Conservation (phyloP, 2,113 vertebrate genomes). For the Heteronetta atricapilla region DNA sequence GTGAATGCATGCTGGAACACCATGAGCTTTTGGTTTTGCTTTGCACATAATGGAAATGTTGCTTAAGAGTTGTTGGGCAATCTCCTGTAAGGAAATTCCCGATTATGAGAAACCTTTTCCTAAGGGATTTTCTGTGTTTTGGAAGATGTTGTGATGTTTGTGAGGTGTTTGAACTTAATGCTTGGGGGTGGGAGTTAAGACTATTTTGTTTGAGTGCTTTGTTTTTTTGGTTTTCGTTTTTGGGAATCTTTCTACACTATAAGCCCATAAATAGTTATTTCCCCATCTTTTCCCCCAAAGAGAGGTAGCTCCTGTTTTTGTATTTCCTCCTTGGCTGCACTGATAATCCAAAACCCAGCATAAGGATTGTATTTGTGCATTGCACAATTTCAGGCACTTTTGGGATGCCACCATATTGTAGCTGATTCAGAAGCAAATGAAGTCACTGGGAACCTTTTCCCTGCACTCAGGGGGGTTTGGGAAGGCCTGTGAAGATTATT, state of each 20-base stretch:
- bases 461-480: neutral
- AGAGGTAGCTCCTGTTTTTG: neutral
- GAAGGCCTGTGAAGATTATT: neutral
- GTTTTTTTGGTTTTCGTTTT: neutral
- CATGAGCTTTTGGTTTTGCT: conserved; percentile 37
- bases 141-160: conserved; percentile 1
- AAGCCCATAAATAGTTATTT: neutral
- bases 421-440: neutral
- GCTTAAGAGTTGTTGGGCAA: conserved; percentile 64
- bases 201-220: neutral
- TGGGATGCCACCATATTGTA: neutral
- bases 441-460: neutral
- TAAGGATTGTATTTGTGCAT: neutral
- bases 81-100: conserved; percentile 48
- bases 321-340: neutral
- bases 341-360: neutral
- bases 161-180: conserved; percentile 31
- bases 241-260: neutral
- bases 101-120: conserved; percentile 66
- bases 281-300: neutral
- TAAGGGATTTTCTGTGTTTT: conserved; percentile 57
- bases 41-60: conserved; percentile 41
- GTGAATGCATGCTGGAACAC: neutral
- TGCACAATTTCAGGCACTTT: neutral
- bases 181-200: neutral